These are phyloP conservation scores for Aradus depressus DNA, from an alignment of 2,888 invertebrate genomes.

Conservation along the genomic window DNA sequence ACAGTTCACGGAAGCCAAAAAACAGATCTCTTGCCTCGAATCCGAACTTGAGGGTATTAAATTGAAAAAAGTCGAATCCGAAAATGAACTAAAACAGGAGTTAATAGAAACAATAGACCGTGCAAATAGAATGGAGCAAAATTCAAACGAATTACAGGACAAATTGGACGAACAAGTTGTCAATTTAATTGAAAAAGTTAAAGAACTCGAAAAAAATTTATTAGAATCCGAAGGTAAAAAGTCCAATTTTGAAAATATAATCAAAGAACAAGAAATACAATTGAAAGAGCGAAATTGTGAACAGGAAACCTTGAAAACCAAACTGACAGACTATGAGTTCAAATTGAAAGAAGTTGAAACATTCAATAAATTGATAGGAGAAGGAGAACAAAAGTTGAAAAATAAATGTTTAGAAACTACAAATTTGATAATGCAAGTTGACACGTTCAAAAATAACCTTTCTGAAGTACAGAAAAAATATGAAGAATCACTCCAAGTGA, in stretches of 20 bases:
- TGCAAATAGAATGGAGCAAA: conserved; percentile 21
- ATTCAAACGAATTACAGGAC: conserved; percentile 19
- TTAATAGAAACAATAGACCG: conserved; percentile 24
- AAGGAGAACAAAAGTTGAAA: conserved; percentile 32
- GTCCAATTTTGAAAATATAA: conserved; percentile 7
- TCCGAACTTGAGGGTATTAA: conserved; percentile 16
- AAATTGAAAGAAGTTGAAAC: conserved; percentile 43
- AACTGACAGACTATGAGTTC: conserved; percentile 3
- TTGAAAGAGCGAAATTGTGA: conserved; percentile 38
- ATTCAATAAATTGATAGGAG: conserved; percentile 41
- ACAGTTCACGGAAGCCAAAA: conserved; percentile 49
- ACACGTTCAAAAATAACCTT: conserved; percentile 5
- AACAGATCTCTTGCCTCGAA: conserved; percentile 45
- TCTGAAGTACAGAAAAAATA: conserved; percentile 3
- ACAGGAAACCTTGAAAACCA: conserved; percentile 37
- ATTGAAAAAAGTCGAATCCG: conserved; percentile 14
- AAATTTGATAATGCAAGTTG: conserved; percentile 5
- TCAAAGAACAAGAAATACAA: conserved; percentile 36
- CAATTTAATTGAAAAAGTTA: conserved; percentile 41
- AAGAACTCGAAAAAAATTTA: conserved; percentile 17
- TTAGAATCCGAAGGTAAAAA: conserved; percentile 1
- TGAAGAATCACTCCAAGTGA: background rate
- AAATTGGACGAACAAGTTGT: conserved; percentile 38
- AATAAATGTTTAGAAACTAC: conserved; percentile 26
- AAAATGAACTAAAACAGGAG: conserved; percentile 23